phyloP scores from a whole-genome alignment of 2,888 invertebrate species.

The Lasioglossum figueresi region DNA sequence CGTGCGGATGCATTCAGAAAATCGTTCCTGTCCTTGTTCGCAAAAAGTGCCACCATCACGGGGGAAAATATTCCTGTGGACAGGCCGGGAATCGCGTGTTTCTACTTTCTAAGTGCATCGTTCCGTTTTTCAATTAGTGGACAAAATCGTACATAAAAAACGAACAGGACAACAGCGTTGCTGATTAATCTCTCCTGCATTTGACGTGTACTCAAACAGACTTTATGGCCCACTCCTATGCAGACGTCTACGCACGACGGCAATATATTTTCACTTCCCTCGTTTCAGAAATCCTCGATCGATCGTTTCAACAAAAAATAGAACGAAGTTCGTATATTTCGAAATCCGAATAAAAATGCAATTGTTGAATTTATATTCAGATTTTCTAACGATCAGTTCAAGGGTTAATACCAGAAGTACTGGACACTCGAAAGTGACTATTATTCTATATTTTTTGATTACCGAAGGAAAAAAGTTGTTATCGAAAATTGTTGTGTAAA shows the following conservation, averaged over 20 bases:
- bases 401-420: neutral
- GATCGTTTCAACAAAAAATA: neutral
- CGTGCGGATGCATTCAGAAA: constrained; percentile 76
- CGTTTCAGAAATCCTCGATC: neutral
- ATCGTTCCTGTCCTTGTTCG: constrained; percentile 45
- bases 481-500: neutral
- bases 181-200: constrained; percentile 63
- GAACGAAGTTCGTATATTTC: neutral
- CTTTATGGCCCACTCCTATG: constrained; percentile 78
- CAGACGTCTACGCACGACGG: constrained; percentile 43
- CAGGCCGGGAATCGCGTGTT: neutral
- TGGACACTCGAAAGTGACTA: neutral
- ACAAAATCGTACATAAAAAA: constrained; percentile 32
- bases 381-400: neutral
- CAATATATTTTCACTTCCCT: neutral
- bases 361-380: neutral
- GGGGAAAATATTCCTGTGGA: constrained; percentile 11
- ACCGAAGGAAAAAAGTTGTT: too few relatives aligned
- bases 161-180: constrained; percentile 34
- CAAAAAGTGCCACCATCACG: neutral
- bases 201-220: constrained; percentile 57
- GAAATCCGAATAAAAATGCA: neutral
- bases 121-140: constrained; percentile 55
- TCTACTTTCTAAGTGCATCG: constrained; percentile 66
- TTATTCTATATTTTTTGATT: neutral